phyloP scores from a whole-genome alignment of 1,140 invertebrate genomes.

The Ectropis grisescens region DNA sequence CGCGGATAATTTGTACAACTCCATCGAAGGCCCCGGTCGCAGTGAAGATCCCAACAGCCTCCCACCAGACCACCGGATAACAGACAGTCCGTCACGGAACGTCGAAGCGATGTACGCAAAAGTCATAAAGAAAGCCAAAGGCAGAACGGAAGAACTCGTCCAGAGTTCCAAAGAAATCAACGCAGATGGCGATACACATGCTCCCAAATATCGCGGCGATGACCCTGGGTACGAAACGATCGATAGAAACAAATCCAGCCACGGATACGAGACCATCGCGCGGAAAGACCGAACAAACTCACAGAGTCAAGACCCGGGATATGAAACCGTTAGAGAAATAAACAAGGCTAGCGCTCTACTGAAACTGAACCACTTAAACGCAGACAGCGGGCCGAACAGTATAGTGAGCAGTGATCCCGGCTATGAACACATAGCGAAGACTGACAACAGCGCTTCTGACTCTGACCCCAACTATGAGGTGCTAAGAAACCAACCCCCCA shows the following conservation, averaged over 20 bases:
- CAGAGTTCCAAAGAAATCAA: constrained; percentile 32
- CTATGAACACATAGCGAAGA: constrained; percentile 72
- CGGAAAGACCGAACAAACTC: constrained; percentile 52
- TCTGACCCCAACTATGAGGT: constrained; percentile 82
- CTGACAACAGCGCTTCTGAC: constrained; percentile 71
- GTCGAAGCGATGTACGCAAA: constrained; percentile 91
- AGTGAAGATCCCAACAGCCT: constrained; percentile 48
- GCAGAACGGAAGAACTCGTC: constrained; percentile 30
- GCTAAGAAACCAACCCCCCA: constrained; percentile 69
- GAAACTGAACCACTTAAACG: constrained; percentile 42
- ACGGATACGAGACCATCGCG: constrained; percentile 66
- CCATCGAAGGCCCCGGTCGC: constrained; percentile 47
- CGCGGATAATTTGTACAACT: constrained; percentile 59
- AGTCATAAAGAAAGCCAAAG: constrained; percentile 78
- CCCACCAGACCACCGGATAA: constrained; percentile 71
- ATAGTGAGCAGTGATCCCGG: constrained; percentile 73
- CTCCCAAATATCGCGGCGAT: constrained; percentile 40
- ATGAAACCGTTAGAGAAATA: constrained; percentile 72
- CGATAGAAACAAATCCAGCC: constrained; percentile 51
- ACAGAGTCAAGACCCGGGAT: constrained; percentile 71
- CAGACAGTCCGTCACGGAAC: constrained; percentile 74
- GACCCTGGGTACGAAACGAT: constrained; percentile 69
- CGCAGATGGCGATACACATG: constrained; percentile 19
- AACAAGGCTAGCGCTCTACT: constrained; percentile 36
- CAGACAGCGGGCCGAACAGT: constrained; percentile 70